These are phyloP conservation scores for Phoeniculus purpureus DNA, from an alignment of 2,797 vertebrate genomes.

Conservation along the genomic window DNA sequence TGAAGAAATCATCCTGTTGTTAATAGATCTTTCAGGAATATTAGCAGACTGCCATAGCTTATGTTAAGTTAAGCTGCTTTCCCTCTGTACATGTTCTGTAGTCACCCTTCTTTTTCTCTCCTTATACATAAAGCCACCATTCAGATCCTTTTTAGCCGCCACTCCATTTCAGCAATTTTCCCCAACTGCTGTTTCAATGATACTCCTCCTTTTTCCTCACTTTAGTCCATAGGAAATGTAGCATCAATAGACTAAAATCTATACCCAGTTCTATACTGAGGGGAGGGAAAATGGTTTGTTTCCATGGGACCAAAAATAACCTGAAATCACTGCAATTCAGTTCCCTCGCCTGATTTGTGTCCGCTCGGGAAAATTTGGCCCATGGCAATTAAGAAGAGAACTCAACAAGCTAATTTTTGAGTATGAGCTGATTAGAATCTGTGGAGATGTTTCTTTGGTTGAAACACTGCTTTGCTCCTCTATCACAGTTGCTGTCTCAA, in stretches of 20 bases:
- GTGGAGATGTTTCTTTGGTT: not conserved
- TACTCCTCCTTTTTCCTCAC: not conserved
- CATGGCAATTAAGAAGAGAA: not conserved
- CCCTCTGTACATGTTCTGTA: not conserved
- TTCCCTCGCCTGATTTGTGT: not conserved
- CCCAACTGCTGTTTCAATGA: not conserved
- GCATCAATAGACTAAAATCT: not conserved
- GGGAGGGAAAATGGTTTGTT: not conserved
- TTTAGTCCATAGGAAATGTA: not conserved
- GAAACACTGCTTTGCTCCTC: not conserved
- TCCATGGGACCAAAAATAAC: slow-evolving; percentile 24
- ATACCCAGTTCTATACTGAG: not conserved
- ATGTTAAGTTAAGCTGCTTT: slow-evolving; percentile 13
- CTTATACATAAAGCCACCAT: not conserved
- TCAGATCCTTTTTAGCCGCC: slow-evolving; percentile 8
- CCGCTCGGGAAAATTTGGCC: not conserved
- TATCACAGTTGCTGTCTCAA: not conserved
- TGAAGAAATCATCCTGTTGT: not conserved
- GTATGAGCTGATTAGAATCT: not conserved
- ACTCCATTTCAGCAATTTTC: slow-evolving; percentile 21
- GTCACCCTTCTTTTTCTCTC: not conserved
- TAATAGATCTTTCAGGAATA: slow-evolving; percentile 51
- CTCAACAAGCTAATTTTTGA: not conserved
- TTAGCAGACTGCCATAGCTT: slow-evolving; percentile 18
- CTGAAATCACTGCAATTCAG: not conserved